Conservation (phyloP, 2,888 invertebrate species). For the Drosophila mettleri region DNA sequence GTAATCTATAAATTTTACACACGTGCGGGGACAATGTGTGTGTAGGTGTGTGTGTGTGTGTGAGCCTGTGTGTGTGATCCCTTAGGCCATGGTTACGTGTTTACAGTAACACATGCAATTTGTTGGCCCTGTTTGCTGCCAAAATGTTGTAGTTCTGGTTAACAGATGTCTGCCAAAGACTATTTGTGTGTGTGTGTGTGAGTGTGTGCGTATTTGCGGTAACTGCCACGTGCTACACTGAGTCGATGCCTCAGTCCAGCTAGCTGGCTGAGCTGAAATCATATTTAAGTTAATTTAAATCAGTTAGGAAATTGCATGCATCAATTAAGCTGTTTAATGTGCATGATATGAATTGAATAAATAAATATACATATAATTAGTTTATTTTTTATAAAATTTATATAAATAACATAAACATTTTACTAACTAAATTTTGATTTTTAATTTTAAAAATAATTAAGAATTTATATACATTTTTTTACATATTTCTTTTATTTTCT, state of each 20-base stretch:
- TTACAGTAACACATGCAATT: conserved; percentile 60
- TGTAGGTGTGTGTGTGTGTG: conserved; percentile 16
- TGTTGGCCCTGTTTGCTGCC: conserved; percentile 54
- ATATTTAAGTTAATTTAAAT: conserved; percentile 58
- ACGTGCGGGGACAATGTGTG: conserved; percentile 25
- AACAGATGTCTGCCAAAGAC: conserved; percentile 21
- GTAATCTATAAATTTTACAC: conserved; percentile 53
- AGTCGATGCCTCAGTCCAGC: background rate
- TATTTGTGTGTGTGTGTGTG: conserved; percentile 4
- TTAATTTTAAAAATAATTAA: background rate
- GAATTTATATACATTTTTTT: background rate
- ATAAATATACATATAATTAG: too few relatives aligned
- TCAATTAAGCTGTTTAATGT: background rate
- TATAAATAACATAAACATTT: background rate
- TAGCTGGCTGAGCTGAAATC: conserved; percentile 36
- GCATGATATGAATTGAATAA: background rate
- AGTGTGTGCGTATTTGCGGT: conserved; percentile 13
- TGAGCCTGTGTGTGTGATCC: conserved; percentile 21
- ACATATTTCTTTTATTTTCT: background rate
- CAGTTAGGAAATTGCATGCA: conserved; percentile 38
- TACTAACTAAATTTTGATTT: background rate
- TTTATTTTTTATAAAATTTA: too few relatives aligned
- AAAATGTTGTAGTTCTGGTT: conserved; percentile 56
- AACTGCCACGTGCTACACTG: conserved; percentile 28
- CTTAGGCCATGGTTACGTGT: conserved; percentile 52